A percentile compares a stretch with the other conserved stretches of the same genome.
Evolutionary conservation across 2,888 invertebrate genomes (phyloP).

Genomic region (Aphelenchoides bicaudatus): DNA sequence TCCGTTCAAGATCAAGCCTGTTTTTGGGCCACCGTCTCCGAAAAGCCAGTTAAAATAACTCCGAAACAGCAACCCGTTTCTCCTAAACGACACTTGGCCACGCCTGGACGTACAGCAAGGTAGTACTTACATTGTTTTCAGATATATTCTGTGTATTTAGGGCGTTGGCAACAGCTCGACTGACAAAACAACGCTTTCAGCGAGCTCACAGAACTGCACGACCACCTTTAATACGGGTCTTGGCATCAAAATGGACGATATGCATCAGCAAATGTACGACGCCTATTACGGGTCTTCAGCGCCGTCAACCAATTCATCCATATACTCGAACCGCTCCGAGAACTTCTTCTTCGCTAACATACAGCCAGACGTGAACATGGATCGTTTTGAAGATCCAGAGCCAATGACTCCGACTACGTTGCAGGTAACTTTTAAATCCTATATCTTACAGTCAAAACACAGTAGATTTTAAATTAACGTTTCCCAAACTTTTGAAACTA

Average conservation of each 20-base stretch:
- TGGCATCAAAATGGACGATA: constrained; percentile 23
- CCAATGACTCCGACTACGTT: constrained; percentile 33
- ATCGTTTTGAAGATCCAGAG: constrained; percentile 16
- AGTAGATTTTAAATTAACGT: constrained; percentile 16
- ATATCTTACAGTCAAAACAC: background rate
- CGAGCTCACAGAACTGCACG: constrained; percentile 30
- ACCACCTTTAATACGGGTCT: constrained; percentile 23
- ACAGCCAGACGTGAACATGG: constrained; percentile 13
- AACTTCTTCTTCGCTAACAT: constrained; percentile 28
- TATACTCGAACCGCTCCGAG: constrained; percentile 23
- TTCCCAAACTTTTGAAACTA: constrained; percentile 1
- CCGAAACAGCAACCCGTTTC: constrained; percentile 13
- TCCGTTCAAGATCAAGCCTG: no score
- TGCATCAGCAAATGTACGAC: constrained; percentile 6
- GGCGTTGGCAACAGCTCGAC: constrained; percentile 17
- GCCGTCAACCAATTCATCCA: constrained; percentile 26
- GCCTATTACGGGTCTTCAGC: no score
- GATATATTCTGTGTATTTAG: no score
- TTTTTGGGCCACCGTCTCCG: no score
- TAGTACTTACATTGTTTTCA: no score
- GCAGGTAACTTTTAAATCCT: constrained; percentile 21
- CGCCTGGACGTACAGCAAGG: no score
- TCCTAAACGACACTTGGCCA: background rate
- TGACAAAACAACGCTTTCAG: constrained; percentile 27
- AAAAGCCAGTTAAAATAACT: constrained; percentile 9